These are phyloP conservation scores for Clarias pachynema DNA, from an alignment of 2,797 vertebrate species.

Conservation along the genomic window DNA sequence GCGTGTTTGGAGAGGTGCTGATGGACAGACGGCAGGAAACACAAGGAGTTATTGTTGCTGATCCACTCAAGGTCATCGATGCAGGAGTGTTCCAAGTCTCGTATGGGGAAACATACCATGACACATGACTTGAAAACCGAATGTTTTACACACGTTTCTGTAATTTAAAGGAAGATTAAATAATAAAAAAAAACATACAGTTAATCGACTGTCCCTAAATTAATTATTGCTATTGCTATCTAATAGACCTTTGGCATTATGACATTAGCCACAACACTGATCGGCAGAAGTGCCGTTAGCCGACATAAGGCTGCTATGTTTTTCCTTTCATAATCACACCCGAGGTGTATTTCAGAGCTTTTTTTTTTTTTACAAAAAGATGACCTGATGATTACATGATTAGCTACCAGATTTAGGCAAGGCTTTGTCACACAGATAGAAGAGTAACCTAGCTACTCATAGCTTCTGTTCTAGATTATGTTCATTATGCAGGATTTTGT, in stretches of 20 bases:
- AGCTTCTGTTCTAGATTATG: too few relatives aligned
- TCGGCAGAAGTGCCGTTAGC: too few relatives aligned
- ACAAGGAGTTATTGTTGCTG: conserved; percentile 83
- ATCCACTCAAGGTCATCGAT: conserved; percentile 78
- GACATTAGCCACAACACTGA: too few relatives aligned
- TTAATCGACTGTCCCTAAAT: neutral
- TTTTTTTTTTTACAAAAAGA: too few relatives aligned
- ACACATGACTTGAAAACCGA: conserved; percentile 54
- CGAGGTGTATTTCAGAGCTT: too few relatives aligned
- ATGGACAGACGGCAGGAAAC: conserved; percentile 75
- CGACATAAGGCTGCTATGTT: too few relatives aligned
- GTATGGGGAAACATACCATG: conserved; percentile 70
- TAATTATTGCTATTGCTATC: neutral
- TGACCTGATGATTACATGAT: too few relatives aligned
- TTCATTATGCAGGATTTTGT: too few relatives aligned
- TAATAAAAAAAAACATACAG: neutral
- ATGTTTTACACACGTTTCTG: conserved; percentile 57
- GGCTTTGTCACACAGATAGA: too few relatives aligned
- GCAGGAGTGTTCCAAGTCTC: conserved; percentile 72
- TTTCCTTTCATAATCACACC: too few relatives aligned
- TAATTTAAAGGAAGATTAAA: neutral
- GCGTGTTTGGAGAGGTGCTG: conserved; percentile 62
- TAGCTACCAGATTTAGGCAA: too few relatives aligned
- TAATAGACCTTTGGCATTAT: neutral
- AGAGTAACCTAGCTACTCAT: too few relatives aligned